Evolutionary conservation across 2,797 vertebrate species (phyloP).

Genomic region (Hyperoplus immaculatus): DNA sequence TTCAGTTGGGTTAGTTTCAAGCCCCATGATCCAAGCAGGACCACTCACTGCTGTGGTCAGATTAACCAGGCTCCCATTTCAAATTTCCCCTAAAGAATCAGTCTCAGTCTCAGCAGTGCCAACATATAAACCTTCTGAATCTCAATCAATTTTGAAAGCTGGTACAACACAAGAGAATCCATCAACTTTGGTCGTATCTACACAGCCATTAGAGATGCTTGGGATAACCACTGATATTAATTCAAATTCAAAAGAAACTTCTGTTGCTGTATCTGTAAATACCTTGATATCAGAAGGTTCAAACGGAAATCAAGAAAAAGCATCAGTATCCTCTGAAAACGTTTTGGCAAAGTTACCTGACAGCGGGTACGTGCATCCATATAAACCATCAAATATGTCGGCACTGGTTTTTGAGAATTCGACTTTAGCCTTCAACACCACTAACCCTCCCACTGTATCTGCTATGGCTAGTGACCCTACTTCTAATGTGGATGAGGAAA

Average conservation of each 20-base stretch:
- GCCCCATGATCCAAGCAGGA: background rate
- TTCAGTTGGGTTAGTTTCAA: background rate
- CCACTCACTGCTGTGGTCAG: conserved; percentile 38
- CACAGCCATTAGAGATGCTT: background rate
- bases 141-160: background rate
- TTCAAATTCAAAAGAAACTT: conserved; percentile 12
- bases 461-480: background rate
- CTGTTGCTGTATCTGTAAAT: background rate
- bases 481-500: background rate
- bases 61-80: conserved; percentile 57
- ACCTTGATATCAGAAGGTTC: background rate
- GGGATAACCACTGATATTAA: background rate
- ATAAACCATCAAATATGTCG: background rate
- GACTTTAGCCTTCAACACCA: background rate
- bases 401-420: background rate
- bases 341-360: background rate
- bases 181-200: background rate
- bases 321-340: conserved; percentile 5
- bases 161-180: background rate
- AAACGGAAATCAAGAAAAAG: conserved; percentile 10
- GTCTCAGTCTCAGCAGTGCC: conserved; percentile 35
- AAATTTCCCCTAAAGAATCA: conserved; percentile 37
- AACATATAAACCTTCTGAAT: conserved; percentile 7
- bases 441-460: background rate
- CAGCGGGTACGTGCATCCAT: background rate